phyloP scores from a whole-genome alignment of 1,140 invertebrate genomes.

The Zaprionus kolodkinae region DNA sequence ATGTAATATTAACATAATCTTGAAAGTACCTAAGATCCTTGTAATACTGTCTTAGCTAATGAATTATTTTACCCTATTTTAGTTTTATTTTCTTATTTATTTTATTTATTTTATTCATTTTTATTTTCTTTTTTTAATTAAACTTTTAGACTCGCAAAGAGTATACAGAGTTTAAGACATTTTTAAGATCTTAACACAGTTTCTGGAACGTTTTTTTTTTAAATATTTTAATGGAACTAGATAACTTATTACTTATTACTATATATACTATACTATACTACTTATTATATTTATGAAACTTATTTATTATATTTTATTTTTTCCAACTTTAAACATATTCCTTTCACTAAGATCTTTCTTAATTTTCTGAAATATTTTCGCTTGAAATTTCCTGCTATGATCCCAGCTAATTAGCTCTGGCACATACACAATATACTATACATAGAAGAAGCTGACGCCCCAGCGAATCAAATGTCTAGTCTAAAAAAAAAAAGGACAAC shows the following conservation, averaged over 20 bases:
- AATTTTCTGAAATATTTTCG: neutral
- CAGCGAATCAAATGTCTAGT: constrained; percentile 48
- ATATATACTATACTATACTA: no score
- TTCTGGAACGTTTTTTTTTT: neutral
- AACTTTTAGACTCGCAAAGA: no score
- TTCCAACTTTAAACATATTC: neutral
- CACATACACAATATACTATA: constrained; percentile 1
- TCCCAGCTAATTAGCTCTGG: constrained; percentile 39
- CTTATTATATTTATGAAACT: no score
- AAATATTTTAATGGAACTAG: no score
- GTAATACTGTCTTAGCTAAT: no score
- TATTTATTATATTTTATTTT: neutral
- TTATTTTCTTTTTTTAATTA: no score
- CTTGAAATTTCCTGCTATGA: constrained; percentile 1
- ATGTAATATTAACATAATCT: neutral
- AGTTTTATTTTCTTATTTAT: no score
- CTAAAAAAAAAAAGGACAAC: constrained; percentile 39
- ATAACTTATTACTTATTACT: no score
- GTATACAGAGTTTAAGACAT: no score
- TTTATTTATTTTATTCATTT: no score
- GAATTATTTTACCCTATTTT: neutral
- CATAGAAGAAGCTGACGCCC: constrained; percentile 13
- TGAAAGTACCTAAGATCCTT: neutral
- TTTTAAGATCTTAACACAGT: neutral
- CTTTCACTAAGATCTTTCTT: neutral